These are phyloP conservation scores for Schizaphis graminum DNA, from an alignment of 2,888 invertebrate genomes.

Conservation along the genomic window DNA sequence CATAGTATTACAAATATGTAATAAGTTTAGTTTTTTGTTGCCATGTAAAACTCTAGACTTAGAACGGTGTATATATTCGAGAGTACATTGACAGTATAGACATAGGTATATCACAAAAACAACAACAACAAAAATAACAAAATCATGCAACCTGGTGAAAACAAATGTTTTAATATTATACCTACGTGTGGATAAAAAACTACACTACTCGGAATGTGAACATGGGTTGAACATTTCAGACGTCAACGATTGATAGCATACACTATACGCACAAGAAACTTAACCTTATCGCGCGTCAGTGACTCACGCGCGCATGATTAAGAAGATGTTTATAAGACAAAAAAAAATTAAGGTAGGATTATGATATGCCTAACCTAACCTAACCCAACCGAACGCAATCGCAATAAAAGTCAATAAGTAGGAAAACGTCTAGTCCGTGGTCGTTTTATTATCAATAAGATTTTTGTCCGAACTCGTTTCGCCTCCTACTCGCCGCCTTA, in stretches of 20 bases:
- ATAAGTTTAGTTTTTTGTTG: background rate
- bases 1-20: background rate
- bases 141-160: background rate
- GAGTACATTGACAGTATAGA: background rate
- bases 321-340: background rate
- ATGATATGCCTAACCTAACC: background rate
- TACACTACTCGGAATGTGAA: background rate
- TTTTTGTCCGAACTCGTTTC: constrained; percentile 6
- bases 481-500: background rate
- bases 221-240: background rate
- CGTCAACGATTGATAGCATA: background rate
- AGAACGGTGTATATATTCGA: background rate
- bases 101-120: background rate
- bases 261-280: background rate
- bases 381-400: background rate
- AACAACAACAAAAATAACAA: background rate
- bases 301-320: background rate
- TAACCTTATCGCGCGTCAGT: background rate
- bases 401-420: background rate
- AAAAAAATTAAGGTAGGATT: background rate
- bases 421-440: background rate
- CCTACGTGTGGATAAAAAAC: background rate
- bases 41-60: constrained; percentile 5
- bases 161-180: background rate
- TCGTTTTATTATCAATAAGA: background rate